Conservation (phyloP, 2,797 vertebrate species). For the Chelon auratus region DNA sequence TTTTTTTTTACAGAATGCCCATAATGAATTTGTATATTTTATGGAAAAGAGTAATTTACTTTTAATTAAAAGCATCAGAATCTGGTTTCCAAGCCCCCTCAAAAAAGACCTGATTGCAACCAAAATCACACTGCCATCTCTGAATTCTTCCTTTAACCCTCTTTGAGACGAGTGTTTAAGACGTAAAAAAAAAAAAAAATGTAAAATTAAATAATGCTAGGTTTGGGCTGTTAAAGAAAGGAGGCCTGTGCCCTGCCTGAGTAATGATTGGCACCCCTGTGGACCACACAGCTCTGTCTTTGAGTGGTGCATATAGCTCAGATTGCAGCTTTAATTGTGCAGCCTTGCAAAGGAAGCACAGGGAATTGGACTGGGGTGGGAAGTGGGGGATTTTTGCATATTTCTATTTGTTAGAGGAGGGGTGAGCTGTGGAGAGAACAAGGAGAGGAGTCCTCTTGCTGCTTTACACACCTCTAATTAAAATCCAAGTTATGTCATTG, state of each 20-base stretch:
- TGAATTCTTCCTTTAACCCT: constrained; percentile 10
- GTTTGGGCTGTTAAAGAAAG: constrained; percentile 47
- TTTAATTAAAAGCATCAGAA: constrained; percentile 6
- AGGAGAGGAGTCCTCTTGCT: constrained; percentile 59
- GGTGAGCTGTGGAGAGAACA: constrained; percentile 50
- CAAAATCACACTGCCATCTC: background rate
- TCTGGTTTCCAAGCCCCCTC: background rate
- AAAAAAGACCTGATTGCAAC: background rate
- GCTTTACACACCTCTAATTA: constrained; percentile 50
- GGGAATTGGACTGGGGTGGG: constrained; percentile 63
- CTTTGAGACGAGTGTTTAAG: constrained; percentile 21
- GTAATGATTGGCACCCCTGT: constrained; percentile 79
- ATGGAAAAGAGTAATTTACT: background rate
- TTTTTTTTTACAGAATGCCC: too few species aligned
- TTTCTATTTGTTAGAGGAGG: constrained; percentile 64
- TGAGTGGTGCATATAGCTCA: constrained; percentile 77
- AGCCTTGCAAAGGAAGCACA: constrained; percentile 78
- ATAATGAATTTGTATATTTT: constrained; percentile 4
- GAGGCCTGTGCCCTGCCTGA: constrained; percentile 51
- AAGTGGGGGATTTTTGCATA: constrained; percentile 67
- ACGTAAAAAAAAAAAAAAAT: background rate
- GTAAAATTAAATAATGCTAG: constrained; percentile 49
- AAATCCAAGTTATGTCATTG: constrained; percentile 37
- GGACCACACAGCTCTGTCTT: constrained; percentile 78
- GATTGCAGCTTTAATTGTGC: constrained; percentile 84